Evolutionary conservation across 2,888 invertebrate species (phyloP), one percentile per base, ranked within the genome.

Genomic region (Philaethria dido): DNA sequence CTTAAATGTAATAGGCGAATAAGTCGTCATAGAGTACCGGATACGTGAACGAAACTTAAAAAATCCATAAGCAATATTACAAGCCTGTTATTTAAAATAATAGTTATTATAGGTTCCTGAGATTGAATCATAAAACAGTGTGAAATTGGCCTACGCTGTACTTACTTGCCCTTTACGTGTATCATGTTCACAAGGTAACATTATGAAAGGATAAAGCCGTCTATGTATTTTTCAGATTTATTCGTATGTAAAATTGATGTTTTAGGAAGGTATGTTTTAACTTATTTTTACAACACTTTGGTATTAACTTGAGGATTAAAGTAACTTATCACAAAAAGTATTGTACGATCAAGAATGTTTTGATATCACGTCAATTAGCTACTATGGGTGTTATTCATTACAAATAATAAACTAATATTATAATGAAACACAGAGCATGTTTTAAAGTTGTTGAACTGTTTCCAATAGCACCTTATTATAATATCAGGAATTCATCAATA

Each of bases 121-220:
- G 54, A 33, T 33, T 29, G 48, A 52, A 55, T 60, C 54, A 59
- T 68, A 62, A n/a, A n/a, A 69, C 71, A 65, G 69, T 73, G 76
- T 72, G 75, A 75, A 75, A 76, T 75, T 73, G 72, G 71, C 66
- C 72, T 72, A 62, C 57, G 69, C 69, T 69, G 55, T 42, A 50
- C 25, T 60, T 47, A 39, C 47, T 13, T 62, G 57, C 62, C 57
- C 57, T 57, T 69, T 62, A 39, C 57, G 25, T 65, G 36, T 39
- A 18, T 62, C 25, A 22, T 52, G 22, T 25, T 22, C 16, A 57
- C 57, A 42, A 22, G 22, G 22, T 42, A 42, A 25, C 39, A 13
- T 22, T 39, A 57, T 42, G n/a, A 9, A 57, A 39, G 29, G 9
- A 29, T 52, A 42, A 42, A n/a, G 22, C 20, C 39, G 22, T n/a